These are phyloP conservation scores for Steinernema feltiae DNA, from an alignment of 1,140 invertebrate genomes.

Conservation along the genomic window DNA sequence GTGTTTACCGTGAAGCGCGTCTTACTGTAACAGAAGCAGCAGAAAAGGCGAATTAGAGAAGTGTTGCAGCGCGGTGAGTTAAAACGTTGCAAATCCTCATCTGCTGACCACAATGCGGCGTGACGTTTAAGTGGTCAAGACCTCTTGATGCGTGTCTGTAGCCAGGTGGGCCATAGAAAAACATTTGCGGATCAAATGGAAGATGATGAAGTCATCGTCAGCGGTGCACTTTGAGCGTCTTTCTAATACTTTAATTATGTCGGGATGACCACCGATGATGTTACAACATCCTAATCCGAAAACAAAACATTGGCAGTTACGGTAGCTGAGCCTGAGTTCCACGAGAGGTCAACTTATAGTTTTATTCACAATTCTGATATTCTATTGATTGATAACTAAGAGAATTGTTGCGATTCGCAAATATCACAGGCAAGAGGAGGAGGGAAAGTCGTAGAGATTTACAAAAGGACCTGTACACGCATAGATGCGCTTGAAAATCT, in stretches of 20 bases:
- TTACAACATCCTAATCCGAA: background rate
- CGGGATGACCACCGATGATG: background rate
- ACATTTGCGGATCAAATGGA: background rate
- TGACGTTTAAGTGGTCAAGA: background rate
- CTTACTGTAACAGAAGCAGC: background rate
- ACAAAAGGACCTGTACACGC: background rate
- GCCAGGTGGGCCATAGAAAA: constrained; percentile 4
- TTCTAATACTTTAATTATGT: constrained; percentile 4
- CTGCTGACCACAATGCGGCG: background rate
- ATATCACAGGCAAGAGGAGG: background rate
- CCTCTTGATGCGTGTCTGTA: background rate
- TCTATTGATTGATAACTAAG: background rate
- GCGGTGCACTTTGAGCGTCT: constrained; percentile 2
- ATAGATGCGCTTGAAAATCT: background rate
- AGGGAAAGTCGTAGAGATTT: background rate
- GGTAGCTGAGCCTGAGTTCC: background rate
- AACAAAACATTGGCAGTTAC: background rate
- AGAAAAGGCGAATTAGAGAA: background rate
- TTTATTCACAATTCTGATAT: background rate
- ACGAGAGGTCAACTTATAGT: background rate
- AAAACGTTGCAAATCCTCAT: background rate
- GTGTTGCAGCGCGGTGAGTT: no score
- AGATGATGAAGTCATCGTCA: background rate
- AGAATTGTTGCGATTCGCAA: background rate
- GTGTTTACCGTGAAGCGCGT: no score